Percentiles rank a stretch among this genome's conserved stretches.
phyloP scores from a whole-genome alignment of 2,113 vertebrate genomes.

The Saccopteryx bilineata region DNA sequence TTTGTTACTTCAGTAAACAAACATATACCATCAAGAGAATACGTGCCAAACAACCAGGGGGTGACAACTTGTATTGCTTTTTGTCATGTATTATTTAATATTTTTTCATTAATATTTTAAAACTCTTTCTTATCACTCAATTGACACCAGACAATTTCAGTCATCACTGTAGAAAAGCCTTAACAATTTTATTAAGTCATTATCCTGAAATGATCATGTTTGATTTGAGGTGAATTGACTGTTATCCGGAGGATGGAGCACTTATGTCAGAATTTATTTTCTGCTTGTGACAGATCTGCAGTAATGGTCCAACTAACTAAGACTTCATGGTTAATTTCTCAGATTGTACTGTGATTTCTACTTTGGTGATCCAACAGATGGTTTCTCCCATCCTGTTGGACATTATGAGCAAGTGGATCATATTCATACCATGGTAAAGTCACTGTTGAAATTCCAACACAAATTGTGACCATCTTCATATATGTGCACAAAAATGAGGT shows the following conservation, averaged over 20 bases:
- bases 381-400: constrained; percentile 48
- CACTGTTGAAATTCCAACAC: constrained; percentile 21
- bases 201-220: constrained; percentile 6
- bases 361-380: constrained; percentile 79
- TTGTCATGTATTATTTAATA: too few species aligned
- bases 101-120: too few species aligned
- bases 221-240: constrained; percentile 46
- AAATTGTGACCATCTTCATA: neutral
- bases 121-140: neutral
- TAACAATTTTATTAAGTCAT: neutral
- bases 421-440: constrained; percentile 23
- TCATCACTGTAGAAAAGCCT: neutral
- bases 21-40: too few species aligned
- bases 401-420: constrained; percentile 54
- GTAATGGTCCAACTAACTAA: constrained; percentile 71
- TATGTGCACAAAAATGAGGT: neutral
- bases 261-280: constrained; percentile 77
- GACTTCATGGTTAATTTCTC: constrained; percentile 74
- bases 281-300: constrained; percentile 31
- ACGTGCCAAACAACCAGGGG: too few species aligned
- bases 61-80: too few species aligned
- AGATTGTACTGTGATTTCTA: constrained; percentile 68
- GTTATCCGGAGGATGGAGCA: neutral
- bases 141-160: constrained; percentile 49
- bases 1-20: too few species aligned